phyloP scores from a whole-genome alignment of 2,113 vertebrate genomes.

The Menura novaehollandiae region DNA sequence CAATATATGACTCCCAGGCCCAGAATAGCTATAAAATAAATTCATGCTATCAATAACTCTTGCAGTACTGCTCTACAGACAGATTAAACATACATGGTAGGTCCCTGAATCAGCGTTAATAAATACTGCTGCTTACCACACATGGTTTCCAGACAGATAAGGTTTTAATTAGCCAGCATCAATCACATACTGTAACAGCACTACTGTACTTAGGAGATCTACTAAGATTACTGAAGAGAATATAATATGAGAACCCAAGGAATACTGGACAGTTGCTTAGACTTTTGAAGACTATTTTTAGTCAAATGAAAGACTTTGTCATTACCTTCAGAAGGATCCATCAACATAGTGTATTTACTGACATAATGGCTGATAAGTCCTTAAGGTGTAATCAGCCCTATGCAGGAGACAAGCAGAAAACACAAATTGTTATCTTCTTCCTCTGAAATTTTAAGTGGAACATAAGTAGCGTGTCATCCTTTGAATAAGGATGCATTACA shows the following conservation, averaged over 20 bases:
- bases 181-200: neutral
- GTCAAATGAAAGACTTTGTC: neutral
- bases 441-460: neutral
- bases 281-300: neutral
- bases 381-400: neutral
- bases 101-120: neutral
- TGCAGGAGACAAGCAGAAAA: neutral
- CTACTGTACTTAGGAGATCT: neutral
- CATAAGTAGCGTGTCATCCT: neutral
- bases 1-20: neutral
- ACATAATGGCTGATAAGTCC: neutral
- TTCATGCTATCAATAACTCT: neutral
- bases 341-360: neutral
- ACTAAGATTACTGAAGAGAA: neutral
- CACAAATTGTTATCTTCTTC: neutral
- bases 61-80: neutral
- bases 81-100: neutral
- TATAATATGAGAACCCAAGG: neutral
- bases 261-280: neutral
- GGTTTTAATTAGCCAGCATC: constrained; percentile 4
- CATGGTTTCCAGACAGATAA: neutral
- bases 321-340: neutral
- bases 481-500: neutral
- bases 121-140: neutral
- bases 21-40: neutral